Conservation (phyloP, 2,113 vertebrate genomes). For the Microtus ochrogaster region DNA sequence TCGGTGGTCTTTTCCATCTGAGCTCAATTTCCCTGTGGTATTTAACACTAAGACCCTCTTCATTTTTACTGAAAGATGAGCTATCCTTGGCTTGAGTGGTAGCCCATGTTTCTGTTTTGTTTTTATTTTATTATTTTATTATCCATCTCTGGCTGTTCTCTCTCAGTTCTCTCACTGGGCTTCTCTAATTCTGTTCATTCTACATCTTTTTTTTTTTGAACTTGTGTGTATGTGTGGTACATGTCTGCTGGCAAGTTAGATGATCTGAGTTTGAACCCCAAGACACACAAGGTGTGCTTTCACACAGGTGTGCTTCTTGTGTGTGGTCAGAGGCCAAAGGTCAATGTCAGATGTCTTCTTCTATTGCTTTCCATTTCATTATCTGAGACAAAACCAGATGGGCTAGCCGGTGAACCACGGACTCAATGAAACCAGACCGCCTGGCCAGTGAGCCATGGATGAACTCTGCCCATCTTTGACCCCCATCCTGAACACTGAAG, state of each 20-base stretch:
- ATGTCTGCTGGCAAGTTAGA: background rate
- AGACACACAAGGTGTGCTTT: background rate
- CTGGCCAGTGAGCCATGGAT: no score
- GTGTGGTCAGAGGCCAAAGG: background rate
- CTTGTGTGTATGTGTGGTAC: background rate
- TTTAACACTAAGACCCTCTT: background rate
- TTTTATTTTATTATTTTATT: background rate
- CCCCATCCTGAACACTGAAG: background rate
- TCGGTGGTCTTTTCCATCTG: background rate
- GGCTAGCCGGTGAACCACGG: no score
- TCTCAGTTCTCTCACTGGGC: background rate
- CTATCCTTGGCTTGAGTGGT: background rate
- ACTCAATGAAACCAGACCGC: no score
- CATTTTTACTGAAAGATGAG: background rate
- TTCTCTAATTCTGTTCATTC: constrained; percentile 10
- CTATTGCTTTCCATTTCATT: background rate
- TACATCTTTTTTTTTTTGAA: background rate
- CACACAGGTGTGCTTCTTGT: background rate
- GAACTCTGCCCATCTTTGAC: background rate
- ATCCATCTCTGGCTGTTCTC: background rate
- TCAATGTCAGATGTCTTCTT: background rate
- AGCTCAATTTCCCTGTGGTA: background rate
- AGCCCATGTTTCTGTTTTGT: background rate
- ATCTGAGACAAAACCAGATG: no score
- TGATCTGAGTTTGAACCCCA: background rate